Percentiles rank a stretch among this genome's conserved stretches.
Conservation (phyloP, 2,113 vertebrate species). For the Psammodynastes pulverulentus region DNA sequence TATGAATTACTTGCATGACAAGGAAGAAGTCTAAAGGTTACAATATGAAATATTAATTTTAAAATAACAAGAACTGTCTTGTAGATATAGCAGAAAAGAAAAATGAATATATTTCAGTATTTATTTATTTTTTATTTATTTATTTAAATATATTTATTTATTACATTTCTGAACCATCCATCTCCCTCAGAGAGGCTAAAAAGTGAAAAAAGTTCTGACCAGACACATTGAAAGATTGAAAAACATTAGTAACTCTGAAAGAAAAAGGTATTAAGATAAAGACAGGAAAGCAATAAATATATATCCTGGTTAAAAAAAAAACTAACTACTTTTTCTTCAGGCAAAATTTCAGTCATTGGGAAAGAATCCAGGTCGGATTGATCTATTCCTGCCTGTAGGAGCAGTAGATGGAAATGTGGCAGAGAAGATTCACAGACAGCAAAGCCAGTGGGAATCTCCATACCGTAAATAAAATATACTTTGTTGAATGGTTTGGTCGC, state of each 20-base stretch:
- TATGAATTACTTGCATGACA: neutral
- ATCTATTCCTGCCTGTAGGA: too few species aligned
- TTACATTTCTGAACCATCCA: too few species aligned
- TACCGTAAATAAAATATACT: neutral
- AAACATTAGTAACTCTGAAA: neutral
- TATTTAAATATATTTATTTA: too few species aligned
- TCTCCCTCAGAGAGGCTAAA: neutral
- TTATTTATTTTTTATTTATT: too few species aligned
- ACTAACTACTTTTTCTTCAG: neutral
- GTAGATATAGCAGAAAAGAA: neutral
- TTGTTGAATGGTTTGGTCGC: neutral
- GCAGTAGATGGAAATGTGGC: neutral
- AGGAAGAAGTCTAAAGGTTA: neutral
- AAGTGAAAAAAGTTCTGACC: neutral
- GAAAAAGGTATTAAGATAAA: too few species aligned
- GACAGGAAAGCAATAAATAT: neutral
- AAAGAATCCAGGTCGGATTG: neutral
- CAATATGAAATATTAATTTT: neutral
- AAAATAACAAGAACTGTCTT: neutral
- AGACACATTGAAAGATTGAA: neutral
- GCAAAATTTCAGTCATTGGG: neutral
- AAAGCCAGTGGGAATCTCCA: neutral
- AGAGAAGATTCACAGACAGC: neutral
- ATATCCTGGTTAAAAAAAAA: neutral
- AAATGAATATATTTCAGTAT: neutral